Percentiles rank a stretch among this genome's conserved stretches.
phyloP scores from a whole-genome alignment of 2,888 invertebrate species.

The Loripinus fragilis region DNA sequence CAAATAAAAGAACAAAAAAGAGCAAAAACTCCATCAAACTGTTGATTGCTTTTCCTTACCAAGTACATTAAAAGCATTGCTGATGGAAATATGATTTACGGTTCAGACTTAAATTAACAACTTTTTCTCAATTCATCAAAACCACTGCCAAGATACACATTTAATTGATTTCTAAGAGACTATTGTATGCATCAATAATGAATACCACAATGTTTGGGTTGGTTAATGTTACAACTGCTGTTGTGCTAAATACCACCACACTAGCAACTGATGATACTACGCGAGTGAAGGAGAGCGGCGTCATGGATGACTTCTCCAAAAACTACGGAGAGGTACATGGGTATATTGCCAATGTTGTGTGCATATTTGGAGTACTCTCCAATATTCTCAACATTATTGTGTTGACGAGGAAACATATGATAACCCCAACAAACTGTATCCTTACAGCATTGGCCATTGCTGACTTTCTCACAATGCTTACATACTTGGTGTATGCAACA shows the following conservation, averaged over 20 bases:
- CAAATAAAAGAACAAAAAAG: too few species aligned
- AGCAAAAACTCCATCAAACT: too few species aligned
- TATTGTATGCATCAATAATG: not conserved
- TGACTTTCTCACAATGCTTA: constrained; percentile 94
- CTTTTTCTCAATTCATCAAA: too few species aligned
- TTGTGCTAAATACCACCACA: not conserved
- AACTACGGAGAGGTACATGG: constrained; percentile 88
- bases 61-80: too few species aligned
- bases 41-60: too few species aligned
- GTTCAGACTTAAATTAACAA: too few species aligned
- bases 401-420: constrained; percentile 93
- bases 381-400: constrained; percentile 96
- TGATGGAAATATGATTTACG: too few species aligned
- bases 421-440: constrained; percentile 94
- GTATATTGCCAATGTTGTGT: constrained; percentile 93
- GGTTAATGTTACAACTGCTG: not conserved
- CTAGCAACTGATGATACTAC: not conserved
- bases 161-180: too few species aligned
- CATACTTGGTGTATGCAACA: constrained; percentile 89
- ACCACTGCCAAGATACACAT: too few species aligned
- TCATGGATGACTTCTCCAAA: constrained; percentile 68
- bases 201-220: not conserved
- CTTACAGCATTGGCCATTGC: constrained; percentile 93
- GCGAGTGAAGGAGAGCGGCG: not conserved
- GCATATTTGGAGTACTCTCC: constrained; percentile 94